phyloP scores from a whole-genome alignment of 1,140 invertebrate species.

The Drosophila pandora region DNA sequence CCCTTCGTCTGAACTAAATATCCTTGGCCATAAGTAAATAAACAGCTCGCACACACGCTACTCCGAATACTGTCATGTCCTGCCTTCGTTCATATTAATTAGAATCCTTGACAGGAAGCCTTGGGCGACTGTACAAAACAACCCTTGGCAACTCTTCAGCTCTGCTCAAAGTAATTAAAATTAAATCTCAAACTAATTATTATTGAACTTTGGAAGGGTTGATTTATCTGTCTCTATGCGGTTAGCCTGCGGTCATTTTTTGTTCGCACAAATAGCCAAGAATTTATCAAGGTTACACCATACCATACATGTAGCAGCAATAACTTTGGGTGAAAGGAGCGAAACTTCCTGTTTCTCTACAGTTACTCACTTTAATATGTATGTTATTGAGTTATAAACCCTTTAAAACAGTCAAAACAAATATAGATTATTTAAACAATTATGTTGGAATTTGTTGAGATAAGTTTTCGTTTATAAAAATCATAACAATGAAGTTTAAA shows the following conservation, averaged over 20 bases:
- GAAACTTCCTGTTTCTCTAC: neutral
- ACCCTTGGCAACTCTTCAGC: slow-evolving; percentile 22
- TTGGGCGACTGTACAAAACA: slow-evolving; percentile 52
- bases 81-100: slow-evolving; percentile 69
- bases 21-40: slow-evolving; percentile 66
- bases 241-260: slow-evolving; percentile 60
- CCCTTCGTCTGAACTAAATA: slow-evolving; percentile 45
- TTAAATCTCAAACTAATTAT: slow-evolving; percentile 83
- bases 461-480: too few species aligned
- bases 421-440: neutral
- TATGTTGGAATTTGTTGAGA: too few species aligned
- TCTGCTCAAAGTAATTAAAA: slow-evolving; percentile 76
- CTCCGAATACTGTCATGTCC: slow-evolving; percentile 33
- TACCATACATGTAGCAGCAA: neutral
- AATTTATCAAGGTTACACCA: slow-evolving; percentile 59
- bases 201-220: slow-evolving; percentile 62
- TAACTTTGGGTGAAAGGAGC: too few species aligned
- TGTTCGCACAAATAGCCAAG: slow-evolving; percentile 36
- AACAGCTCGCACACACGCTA: slow-evolving; percentile 52
- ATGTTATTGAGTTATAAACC: too few species aligned
- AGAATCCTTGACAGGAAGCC: slow-evolving; percentile 70
- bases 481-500: too few species aligned
- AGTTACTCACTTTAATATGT: neutral
- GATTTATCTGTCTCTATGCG: slow-evolving; percentile 8
- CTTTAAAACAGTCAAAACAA: neutral